A percentile compares a stretch with the other conserved stretches of the same genome.
These are phyloP conservation scores for Leptopilina syphax DNA, from an alignment of 2,888 invertebrate genomes.

Conservation along the genomic window DNA sequence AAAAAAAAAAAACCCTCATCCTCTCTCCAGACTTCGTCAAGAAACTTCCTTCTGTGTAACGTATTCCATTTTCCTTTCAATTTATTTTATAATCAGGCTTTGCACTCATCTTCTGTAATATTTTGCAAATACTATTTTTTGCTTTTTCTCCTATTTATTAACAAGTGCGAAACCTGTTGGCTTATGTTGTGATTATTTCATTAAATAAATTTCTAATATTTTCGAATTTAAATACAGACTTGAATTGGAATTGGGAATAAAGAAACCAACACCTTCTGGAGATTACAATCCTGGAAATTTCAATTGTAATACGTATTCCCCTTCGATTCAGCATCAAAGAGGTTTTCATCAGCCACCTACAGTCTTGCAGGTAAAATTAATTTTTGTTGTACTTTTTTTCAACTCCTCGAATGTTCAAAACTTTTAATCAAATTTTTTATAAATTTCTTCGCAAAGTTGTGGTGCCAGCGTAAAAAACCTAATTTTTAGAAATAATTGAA, in stretches of 20 bases:
- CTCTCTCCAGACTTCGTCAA: constrained; percentile 4
- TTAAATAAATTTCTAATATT: constrained; percentile 16
- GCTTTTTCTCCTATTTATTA: no score
- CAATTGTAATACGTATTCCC: constrained; percentile 60
- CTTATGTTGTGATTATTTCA: not conserved
- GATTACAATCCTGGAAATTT: constrained; percentile 60
- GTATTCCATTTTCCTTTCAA: no score
- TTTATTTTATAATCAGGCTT: no score
- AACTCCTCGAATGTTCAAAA: no score
- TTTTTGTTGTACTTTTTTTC: no score
- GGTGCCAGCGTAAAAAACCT: no score
- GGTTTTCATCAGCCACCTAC: constrained; percentile 70
- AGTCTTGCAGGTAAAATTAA: constrained; percentile 68
- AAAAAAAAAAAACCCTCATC: not conserved
- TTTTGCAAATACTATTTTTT: no score
- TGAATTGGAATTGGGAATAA: constrained; percentile 80
- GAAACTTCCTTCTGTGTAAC: not conserved
- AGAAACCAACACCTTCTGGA: constrained; percentile 66
- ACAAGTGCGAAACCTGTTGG: no score
- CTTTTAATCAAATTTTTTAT: no score
- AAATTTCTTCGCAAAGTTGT: no score
- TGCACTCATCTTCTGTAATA: no score
- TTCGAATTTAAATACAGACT: constrained; percentile 67
- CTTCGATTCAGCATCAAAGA: constrained; percentile 63
- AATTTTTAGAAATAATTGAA: no score